Evolutionary conservation across 2,888 invertebrate genomes (phyloP), one percentile per base, ranked within the genome.

Genomic region (Orthosia incerta): DNA sequence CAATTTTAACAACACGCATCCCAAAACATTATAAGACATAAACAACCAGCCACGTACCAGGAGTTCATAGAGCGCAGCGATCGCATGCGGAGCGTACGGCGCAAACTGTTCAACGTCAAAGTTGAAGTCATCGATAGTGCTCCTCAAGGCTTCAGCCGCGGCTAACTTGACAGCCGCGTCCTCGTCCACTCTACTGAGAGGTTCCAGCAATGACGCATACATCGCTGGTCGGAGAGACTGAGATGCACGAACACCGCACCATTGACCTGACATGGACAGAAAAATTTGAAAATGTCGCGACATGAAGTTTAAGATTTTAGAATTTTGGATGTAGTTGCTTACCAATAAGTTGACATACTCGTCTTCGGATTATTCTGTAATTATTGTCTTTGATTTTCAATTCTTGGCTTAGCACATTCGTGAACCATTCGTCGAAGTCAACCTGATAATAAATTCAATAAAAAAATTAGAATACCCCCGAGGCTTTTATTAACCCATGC

Each of bases 381-480:
- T 98, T 98, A 78, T 98, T 97, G 81, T 98, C 98, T 89, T 98
- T 98, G 26, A 98, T 97, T 91, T 98, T 98, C 76, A 99, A 94
- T 93, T 99, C 99, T 89, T 97, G 97, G 70, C 98, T 97, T 65
- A 99, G 94, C 53, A 98, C 98, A 57, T 97, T 98, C 18, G 97
- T 97, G 87, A 99, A 98, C 99, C 99, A 99, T 86, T 98, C 97
- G 92, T 99, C 99, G 93, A 99, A 99, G 93, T 99, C 98, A 55
- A 99, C 97, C 97, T 98, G 89, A 4, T 3, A 15, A 39, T 9
- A 9, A 39, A 39, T 39, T 7, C 7, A 9, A 39, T 39, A 9
- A 9, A 7, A 39, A 0, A 39, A 9, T 39, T 9, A 39, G 39
- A 39, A 39, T 1, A 39, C 39, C 39, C 9, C 9, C 39, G 39